Percentiles rank a stretch among this genome's conserved stretches.
Evolutionary conservation across 2,797 vertebrate genomes (phyloP).

Genomic region (Adelosebastes latens): DNA sequence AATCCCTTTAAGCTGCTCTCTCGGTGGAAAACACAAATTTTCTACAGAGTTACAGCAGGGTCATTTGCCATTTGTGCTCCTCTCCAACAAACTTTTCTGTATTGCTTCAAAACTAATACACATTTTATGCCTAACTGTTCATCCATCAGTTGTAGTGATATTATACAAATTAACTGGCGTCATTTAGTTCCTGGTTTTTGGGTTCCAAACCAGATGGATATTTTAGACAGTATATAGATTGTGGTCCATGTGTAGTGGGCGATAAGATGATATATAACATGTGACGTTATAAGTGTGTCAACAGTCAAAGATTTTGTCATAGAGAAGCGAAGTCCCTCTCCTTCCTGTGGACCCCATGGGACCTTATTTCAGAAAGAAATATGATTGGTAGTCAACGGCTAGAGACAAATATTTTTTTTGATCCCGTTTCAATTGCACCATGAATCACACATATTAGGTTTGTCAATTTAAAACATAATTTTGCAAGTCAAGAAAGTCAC

Average conservation of each 20-base stretch:
- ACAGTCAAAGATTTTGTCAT: neutral
- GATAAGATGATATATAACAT: neutral
- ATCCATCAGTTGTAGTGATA: neutral
- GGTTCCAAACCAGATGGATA: neutral
- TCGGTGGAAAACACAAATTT: conserved; percentile 19
- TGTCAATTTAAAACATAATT: too few species aligned
- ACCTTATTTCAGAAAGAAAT: too few species aligned
- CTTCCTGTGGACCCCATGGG: too few species aligned
- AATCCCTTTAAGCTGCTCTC: conserved; percentile 53
- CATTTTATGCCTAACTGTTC: neutral
- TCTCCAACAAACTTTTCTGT: neutral
- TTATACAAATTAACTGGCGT: neutral
- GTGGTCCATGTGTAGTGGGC: too few species aligned
- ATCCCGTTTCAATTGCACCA: too few species aligned
- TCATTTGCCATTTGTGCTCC: neutral
- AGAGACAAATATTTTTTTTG: too few species aligned
- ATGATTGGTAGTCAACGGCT: too few species aligned
- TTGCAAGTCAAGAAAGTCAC: too few species aligned
- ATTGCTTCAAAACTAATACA: neutral
- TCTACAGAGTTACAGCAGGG: conserved; percentile 15
- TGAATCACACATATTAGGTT: too few species aligned
- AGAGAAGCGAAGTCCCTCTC: too few species aligned
- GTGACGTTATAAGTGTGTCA: neutral
- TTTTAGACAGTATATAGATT: neutral
- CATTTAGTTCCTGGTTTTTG: neutral